Conservation (phyloP, 1,140 invertebrate species). For the Papilio glaucus region DNA sequence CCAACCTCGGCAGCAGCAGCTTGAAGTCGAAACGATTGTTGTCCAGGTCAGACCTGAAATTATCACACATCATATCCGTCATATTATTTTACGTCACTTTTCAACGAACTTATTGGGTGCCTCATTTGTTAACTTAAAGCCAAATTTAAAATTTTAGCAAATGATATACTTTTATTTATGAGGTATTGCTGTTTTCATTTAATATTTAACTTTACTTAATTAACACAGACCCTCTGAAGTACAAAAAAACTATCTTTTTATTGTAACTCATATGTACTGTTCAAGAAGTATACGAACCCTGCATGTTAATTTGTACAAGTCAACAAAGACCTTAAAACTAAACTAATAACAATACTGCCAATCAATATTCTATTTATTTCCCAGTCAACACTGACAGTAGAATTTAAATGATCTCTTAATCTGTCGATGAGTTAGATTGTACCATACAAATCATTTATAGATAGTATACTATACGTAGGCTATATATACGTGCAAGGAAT, state of each 20-base stretch:
- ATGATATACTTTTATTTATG: too few species aligned
- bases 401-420: neutral
- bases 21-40: slow-evolving; percentile 85
- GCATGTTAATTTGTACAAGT: neutral
- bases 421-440: neutral
- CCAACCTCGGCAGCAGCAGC: slow-evolving; percentile 81
- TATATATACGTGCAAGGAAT: neutral
- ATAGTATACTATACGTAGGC: neutral
- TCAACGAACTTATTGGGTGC: neutral
- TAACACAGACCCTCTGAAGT: too few species aligned
- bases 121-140: neutral
- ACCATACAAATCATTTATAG: neutral
- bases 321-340: neutral
- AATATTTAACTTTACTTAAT: too few species aligned
- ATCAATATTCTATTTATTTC: neutral
- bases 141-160: too few species aligned
- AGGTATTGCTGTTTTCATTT: too few species aligned
- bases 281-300: neutral
- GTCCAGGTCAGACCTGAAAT: slow-evolving; percentile 82
- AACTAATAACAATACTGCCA: neutral
- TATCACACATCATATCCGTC: slow-evolving; percentile 25
- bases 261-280: neutral
- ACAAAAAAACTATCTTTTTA: neutral
- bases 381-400: neutral
- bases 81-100: neutral